Evolutionary conservation across 2,797 vertebrate genomes (phyloP).

Genomic region (Odontamblyopus rebecca): DNA sequence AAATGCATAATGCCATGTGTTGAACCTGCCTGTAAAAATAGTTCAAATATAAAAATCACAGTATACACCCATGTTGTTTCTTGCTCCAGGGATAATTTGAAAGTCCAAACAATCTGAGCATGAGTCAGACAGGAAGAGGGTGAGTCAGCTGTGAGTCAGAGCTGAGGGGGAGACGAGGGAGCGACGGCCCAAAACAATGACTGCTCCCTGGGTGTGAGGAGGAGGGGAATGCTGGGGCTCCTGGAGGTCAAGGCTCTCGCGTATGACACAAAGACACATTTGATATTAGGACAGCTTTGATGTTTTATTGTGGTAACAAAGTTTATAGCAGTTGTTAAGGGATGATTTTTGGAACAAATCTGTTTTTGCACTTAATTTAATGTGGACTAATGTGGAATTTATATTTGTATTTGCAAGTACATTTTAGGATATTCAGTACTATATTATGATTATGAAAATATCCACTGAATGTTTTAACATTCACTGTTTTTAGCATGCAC

Average conservation of each 20-base stretch:
- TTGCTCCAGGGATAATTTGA: conserved; percentile 50
- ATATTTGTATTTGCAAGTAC: no score
- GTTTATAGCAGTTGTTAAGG: background rate
- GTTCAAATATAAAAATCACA: conserved; percentile 22
- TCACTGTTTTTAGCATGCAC: no score
- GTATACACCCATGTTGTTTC: conserved; percentile 49
- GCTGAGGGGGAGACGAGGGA: conserved; percentile 61
- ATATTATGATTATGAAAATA: no score
- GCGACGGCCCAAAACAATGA: conserved; percentile 52
- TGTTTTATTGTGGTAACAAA: background rate
- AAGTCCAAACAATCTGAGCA: conserved; percentile 75
- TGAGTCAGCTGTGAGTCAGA: conserved; percentile 78
- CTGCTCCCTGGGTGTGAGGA: conserved; percentile 26
- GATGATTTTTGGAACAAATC: background rate
- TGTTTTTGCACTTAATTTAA: no score
- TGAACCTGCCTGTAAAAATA: conserved; percentile 12
- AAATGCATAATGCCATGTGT: background rate
- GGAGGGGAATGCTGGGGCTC: conserved; percentile 17
- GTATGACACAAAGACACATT: conserved; percentile 3
- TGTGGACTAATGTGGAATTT: no score
- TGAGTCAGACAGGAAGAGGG: conserved; percentile 81
- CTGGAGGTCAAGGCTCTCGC: conserved; percentile 45
- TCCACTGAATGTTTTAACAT: no score
- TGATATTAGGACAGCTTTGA: background rate
- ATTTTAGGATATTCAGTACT: no score